Evolutionary conservation across 2,888 invertebrate genomes (phyloP).

Genomic region (Drosophila paranaensis): DNA sequence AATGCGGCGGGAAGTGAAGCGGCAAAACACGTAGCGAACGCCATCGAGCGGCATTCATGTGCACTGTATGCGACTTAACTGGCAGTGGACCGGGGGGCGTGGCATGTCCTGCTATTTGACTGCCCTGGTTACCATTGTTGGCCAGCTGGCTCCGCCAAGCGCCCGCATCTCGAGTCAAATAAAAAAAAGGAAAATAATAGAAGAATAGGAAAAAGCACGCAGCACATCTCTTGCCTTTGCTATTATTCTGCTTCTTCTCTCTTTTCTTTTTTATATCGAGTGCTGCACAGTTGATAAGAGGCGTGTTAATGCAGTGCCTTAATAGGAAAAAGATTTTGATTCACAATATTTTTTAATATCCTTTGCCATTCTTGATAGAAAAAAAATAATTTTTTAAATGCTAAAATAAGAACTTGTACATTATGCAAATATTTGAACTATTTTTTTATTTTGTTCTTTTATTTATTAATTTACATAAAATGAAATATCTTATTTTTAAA

Average conservation of each 20-base stretch:
- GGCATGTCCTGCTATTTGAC: constrained; percentile 64
- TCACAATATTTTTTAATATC: no score
- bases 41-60: constrained; percentile 63
- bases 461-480: neutral
- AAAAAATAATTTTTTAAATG: neutral
- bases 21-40: constrained; percentile 52
- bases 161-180: constrained; percentile 32
- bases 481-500: neutral
- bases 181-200: constrained; percentile 2
- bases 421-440: neutral
- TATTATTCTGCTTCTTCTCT: neutral
- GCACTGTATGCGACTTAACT: constrained; percentile 42
- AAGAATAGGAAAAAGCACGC: constrained; percentile 14
- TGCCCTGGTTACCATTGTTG: constrained; percentile 67
- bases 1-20: constrained; percentile 24
- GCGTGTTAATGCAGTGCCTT: constrained; percentile 4
- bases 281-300: constrained; percentile 5
- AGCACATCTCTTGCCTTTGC: constrained; percentile 17
- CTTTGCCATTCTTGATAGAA: no score
- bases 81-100: constrained; percentile 19
- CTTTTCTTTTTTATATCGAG: neutral
- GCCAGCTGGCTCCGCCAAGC: constrained; percentile 30
- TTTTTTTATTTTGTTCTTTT: neutral
- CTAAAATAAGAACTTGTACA: neutral
- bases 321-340: neutral